phyloP scores from a whole-genome alignment of 64 coral and sea anemone genomes.

The Anthopleura sola region DNA sequence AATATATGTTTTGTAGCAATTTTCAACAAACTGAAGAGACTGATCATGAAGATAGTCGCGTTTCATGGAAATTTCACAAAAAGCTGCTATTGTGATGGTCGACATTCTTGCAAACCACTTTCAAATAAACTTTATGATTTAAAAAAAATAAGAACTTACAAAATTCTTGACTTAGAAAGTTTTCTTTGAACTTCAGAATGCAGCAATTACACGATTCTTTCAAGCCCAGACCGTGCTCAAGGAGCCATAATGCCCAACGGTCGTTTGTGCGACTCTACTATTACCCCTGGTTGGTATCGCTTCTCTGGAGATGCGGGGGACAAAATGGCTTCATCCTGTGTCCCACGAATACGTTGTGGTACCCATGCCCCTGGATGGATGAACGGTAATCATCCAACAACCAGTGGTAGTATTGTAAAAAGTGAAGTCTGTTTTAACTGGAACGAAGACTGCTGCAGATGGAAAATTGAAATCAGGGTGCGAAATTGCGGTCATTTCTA shows the following conservation, averaged over 20 bases:
- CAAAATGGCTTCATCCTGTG: not conserved
- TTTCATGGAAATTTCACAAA: too few relatives aligned
- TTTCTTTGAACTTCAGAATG: not conserved
- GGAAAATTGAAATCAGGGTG: not conserved
- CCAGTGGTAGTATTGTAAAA: not conserved
- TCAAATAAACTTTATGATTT: too few relatives aligned
- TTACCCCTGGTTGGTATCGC: not conserved
- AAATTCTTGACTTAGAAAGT: too few relatives aligned
- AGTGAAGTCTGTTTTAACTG: constrained; percentile 2
- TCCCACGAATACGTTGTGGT: not conserved
- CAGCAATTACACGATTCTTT: not conserved
- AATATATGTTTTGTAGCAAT: too few relatives aligned
- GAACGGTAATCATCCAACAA: not conserved
- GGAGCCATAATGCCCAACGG: not conserved
- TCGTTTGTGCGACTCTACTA: not conserved
- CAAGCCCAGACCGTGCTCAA: not conserved
- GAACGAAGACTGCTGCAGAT: not conserved
- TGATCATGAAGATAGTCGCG: too few relatives aligned
- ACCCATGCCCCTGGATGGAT: not conserved
- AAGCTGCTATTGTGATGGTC: too few relatives aligned
- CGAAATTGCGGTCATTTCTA: constrained; percentile 25
- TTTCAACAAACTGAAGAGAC: too few relatives aligned
- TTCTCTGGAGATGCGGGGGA: not conserved
- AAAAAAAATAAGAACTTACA: too few relatives aligned
- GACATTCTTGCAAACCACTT: too few relatives aligned